Evolutionary conservation across 2,888 invertebrate species (phyloP).

Genomic region (Lumbricus terrestris): DNA sequence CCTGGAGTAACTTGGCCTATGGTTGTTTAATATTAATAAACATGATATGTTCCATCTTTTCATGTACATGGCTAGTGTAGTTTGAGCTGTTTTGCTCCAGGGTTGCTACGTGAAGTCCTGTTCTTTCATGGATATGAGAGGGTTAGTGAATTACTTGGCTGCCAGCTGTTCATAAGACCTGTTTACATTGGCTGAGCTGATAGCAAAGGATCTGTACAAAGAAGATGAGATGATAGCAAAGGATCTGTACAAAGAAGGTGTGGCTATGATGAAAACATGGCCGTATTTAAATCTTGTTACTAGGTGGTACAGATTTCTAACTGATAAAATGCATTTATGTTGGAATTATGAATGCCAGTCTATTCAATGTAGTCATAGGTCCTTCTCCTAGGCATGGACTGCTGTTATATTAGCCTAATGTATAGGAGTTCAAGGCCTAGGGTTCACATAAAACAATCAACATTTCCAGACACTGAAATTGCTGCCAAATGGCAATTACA

Average conservation of each 20-base stretch:
- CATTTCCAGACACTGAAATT: conserved; percentile 3
- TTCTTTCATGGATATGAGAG: not conserved
- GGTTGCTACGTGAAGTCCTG: not conserved
- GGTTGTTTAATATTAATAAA: not conserved
- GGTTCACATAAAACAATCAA: not conserved
- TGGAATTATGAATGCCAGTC: not conserved
- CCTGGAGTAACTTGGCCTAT: too few species aligned
- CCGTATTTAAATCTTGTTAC: not conserved
- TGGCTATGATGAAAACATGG: not conserved
- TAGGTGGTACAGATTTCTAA: not conserved
- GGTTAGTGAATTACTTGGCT: not conserved
- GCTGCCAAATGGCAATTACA: not conserved
- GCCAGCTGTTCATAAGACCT: not conserved
- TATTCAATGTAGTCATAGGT: too few species aligned
- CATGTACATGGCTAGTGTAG: not conserved
- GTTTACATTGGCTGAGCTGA: not conserved
- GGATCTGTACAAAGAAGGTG: not conserved
- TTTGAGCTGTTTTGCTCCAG: not conserved
- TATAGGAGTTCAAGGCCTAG: not conserved
- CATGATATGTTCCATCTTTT: not conserved
- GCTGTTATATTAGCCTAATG: too few species aligned
- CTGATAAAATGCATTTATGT: not conserved
- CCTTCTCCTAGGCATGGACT: too few species aligned
- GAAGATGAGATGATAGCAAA: not conserved
- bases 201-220: not conserved